phyloP scores from a whole-genome alignment of 2,113 vertebrate genomes.

The Sminthopsis crassicaudata region DNA sequence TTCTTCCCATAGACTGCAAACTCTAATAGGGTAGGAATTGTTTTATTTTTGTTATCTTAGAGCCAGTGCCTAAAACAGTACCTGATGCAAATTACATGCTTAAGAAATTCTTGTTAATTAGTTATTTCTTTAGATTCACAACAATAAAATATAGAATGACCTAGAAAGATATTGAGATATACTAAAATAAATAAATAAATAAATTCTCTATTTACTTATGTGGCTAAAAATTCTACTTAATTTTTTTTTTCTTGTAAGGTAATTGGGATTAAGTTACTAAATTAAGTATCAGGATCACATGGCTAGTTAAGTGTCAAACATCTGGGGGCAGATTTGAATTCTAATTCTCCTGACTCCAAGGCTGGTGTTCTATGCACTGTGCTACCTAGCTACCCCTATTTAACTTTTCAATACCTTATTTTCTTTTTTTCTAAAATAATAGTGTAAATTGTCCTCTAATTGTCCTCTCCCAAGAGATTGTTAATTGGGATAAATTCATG shows the following conservation, averaged over 20 bases:
- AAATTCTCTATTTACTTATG: neutral
- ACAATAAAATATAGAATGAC: neutral
- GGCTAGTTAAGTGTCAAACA: no score
- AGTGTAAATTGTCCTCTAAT: neutral
- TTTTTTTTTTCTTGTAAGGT: neutral
- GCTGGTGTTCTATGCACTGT: no score
- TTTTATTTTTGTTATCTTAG: neutral
- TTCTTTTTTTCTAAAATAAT: neutral
- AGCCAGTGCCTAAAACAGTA: neutral
- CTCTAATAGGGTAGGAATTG: neutral
- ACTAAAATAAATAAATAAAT: neutral
- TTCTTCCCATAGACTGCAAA: neutral
- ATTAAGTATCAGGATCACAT: no score
- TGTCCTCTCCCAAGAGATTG: neutral
- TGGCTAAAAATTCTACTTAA: neutral
- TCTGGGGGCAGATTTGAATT: no score
- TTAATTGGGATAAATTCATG: neutral
- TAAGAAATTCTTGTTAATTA: neutral
- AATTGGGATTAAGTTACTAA: no score
- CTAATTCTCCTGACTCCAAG: no score
- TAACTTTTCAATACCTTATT: neutral
- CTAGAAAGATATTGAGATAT: neutral
- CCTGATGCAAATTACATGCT: neutral
- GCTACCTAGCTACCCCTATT: neutral
- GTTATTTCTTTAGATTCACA: neutral